phyloP scores from a whole-genome alignment of 2,113 vertebrate species.

The Carassius auratus region DNA sequence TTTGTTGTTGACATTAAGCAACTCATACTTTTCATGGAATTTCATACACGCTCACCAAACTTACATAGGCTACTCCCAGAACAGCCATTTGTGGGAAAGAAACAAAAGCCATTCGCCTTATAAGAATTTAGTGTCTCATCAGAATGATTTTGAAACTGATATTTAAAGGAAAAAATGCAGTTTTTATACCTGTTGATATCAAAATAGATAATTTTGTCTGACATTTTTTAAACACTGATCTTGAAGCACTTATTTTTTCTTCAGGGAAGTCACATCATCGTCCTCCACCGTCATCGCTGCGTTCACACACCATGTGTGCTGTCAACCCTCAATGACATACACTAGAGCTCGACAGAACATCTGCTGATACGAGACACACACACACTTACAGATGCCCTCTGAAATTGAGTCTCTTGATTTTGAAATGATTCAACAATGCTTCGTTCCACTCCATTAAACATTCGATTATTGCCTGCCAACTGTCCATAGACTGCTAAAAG shows the following conservation, averaged over 20 bases:
- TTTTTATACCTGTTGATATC: not conserved
- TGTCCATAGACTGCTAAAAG: constrained; percentile 36
- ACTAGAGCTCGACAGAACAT: constrained; percentile 56
- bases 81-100: too few species aligned
- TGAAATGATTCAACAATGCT: constrained; percentile 41
- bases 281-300: not conserved
- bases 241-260: not conserved
- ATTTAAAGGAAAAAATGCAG: not conserved
- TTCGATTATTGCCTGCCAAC: constrained; percentile 49
- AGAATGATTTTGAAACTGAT: too few species aligned
- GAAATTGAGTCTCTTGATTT: constrained; percentile 9
- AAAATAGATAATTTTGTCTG: not conserved
- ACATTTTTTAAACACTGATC: not conserved
- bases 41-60: too few species aligned
- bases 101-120: too few species aligned
- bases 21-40: too few species aligned
- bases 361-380: constrained; percentile 23
- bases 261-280: not conserved
- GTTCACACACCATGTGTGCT: constrained; percentile 48
- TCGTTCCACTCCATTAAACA: constrained; percentile 48
- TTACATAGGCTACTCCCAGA: too few species aligned
- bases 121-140: too few species aligned
- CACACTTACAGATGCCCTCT: constrained; percentile 32
- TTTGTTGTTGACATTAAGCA: too few species aligned
- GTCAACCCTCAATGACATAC: constrained; percentile 44